Percentiles rank a stretch among this genome's conserved stretches.
phyloP scores from a whole-genome alignment of 2,888 invertebrate genomes.

The Caenorhabditis becei region DNA sequence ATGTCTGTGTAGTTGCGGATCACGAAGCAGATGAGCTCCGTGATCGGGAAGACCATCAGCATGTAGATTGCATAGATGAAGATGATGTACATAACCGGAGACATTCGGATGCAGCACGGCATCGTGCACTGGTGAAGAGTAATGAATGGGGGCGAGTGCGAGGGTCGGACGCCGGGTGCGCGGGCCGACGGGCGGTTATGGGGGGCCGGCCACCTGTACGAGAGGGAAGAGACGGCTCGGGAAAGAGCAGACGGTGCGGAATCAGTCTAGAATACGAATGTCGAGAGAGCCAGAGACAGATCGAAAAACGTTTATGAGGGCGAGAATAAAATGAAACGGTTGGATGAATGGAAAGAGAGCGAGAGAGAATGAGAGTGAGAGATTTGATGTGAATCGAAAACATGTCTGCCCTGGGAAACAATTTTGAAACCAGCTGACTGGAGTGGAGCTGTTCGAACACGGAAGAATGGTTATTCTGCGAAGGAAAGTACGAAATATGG shows the following conservation, averaged over 20 bases:
- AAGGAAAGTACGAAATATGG: neutral
- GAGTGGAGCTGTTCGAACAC: too few species aligned
- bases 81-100: constrained; percentile 20
- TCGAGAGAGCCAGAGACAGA: neutral
- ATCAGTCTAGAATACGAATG: neutral
- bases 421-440: neutral
- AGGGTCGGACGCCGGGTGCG: constrained; percentile 5
- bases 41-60: constrained; percentile 17
- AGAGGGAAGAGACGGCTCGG: neutral
- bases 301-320: too few species aligned
- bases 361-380: constrained; percentile 10
- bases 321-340: neutral
- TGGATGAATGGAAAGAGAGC: neutral
- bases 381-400: neutral
- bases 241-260: neutral
- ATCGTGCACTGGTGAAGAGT: neutral
- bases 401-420: neutral
- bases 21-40: constrained; percentile 10
- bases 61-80: constrained; percentile 25
- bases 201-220: constrained; percentile 5
- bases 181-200: constrained; percentile 2
- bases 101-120: constrained; percentile 20
- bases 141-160: constrained; percentile 3
- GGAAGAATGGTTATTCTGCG: too few species aligned
- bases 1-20: neutral